Conservation (phyloP, 2,797 vertebrate genomes). For the Sebastes taczanowskii region DNA sequence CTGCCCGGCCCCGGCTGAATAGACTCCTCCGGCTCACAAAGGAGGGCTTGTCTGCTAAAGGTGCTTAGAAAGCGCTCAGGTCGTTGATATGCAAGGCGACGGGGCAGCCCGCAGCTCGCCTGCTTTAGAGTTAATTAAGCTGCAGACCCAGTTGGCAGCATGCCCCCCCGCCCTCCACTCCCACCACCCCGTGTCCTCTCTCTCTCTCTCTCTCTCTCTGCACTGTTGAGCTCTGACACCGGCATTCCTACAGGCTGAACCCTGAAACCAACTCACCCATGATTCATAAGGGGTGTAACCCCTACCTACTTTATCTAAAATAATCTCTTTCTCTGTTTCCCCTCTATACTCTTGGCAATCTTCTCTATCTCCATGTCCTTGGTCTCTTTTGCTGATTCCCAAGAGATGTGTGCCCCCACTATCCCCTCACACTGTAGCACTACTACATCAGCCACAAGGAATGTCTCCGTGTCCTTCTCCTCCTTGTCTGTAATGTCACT, state of each 20-base stretch:
- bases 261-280: slow-evolving; percentile 7
- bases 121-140: slow-evolving; percentile 83
- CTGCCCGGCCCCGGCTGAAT: slow-evolving; percentile 60
- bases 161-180: slow-evolving; percentile 28
- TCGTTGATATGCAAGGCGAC: slow-evolving; percentile 90
- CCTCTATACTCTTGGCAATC: not conserved
- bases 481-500: slow-evolving; percentile 23
- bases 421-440: not conserved
- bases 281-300: slow-evolving; percentile 27
- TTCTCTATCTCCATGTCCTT: not conserved
- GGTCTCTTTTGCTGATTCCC: not conserved
- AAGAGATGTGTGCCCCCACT: not conserved
- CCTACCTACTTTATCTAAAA: slow-evolving; percentile 6
- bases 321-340: not conserved
- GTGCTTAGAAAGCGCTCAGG: slow-evolving; percentile 82
- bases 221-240: slow-evolving; percentile 51
- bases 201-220: slow-evolving; percentile 35
- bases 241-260: slow-evolving; percentile 63
- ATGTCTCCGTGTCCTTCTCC: not conserved
- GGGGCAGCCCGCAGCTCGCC: slow-evolving; percentile 76
- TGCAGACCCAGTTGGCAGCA: slow-evolving; percentile 76
- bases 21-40: slow-evolving; percentile 81
- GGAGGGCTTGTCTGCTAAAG: slow-evolving; percentile 83
- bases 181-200: not conserved
- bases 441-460: slow-evolving; percentile 19